A percentile compares a stretch with the other conserved stretches of the same genome.
Evolutionary conservation across 2,113 vertebrate species (phyloP).

Genomic region (Muntiacus reevesi): DNA sequence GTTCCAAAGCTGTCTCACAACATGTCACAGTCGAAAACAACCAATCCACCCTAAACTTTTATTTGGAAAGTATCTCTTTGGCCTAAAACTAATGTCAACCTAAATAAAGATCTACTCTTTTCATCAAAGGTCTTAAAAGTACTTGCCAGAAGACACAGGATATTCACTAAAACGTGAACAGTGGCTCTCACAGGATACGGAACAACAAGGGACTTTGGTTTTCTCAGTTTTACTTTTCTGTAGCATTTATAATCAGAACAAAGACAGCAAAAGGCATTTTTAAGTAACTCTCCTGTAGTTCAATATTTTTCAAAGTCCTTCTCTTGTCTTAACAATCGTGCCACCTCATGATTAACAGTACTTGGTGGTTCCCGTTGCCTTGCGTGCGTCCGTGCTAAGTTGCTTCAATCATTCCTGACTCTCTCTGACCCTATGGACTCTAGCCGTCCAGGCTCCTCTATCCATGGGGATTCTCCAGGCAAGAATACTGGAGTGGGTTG

Average conservation of each 20-base stretch:
- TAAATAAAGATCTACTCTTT: background rate
- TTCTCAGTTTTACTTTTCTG: background rate
- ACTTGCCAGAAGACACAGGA: background rate
- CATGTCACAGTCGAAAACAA: background rate
- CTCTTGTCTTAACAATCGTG: background rate
- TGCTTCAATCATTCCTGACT: background rate
- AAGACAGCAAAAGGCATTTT: background rate
- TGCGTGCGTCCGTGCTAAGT: fast-evolving
- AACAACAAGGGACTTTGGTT: background rate
- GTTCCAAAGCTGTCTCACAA: background rate
- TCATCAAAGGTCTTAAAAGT: background rate
- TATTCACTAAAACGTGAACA: background rate
- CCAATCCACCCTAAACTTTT: background rate
- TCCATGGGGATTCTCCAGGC: background rate
- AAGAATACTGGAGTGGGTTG: background rate
- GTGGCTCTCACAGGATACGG: background rate
- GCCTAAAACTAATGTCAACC: background rate
- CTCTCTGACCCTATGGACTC: background rate
- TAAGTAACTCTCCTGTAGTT: background rate
- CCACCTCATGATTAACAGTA: background rate
- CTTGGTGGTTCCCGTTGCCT: background rate
- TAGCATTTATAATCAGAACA: background rate
- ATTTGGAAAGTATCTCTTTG: background rate
- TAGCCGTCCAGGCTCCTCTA: background rate
- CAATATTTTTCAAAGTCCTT: background rate